Evolutionary conservation across 2,888 invertebrate genomes (phyloP), one percentile per base, ranked within the genome.

Genomic region (Stegana nigrithorax): DNA sequence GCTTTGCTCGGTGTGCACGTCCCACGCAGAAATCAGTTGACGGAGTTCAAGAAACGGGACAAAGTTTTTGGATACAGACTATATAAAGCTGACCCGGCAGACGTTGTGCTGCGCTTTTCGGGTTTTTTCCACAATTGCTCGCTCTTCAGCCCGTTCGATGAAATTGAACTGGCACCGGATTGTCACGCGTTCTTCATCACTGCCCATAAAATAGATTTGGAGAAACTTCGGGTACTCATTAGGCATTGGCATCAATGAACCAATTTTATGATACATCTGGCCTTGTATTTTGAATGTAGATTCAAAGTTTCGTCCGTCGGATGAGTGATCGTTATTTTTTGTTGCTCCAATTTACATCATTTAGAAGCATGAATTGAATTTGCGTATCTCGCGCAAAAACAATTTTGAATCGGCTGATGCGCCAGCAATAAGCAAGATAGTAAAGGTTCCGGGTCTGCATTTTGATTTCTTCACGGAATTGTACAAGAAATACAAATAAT

Each of bases 351-450:
- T 17, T 21, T 12, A 50, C 21, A 21, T 50, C 50, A 50, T 50
- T 50, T 50, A 21, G 50, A 50, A 17, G 17, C 6, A 50, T n/a
- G 19, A 25, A 50, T 50, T 50, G 17, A 8, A 50, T 50, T 50
- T 50, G 19, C 50, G 5, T 19, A 25, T 50, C 50, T 19, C 19
- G 17, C 50, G 23, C 50, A 50, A 50, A 50, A 50, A n/a, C 50
- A 17, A 17, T 50, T 50, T 50, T 17, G n/a, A 50, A 50, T 50
- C 50, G 50, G 4, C 50, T 8, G 50, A 10, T 50, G 50, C 26
- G 50, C 50, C 50, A 50, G 50, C 21, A 23, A 50, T 50, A 50
- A 50, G 50, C n/a, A n/a, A n/a, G n/a, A n/a, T n/a, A n/a, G n/a
- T n/a, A n/a, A n/a, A n/a, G n/a, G n/a, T n/a, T n/a, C n/a, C n/a